Evolutionary conservation across 2,888 invertebrate species (phyloP).

Genomic region (Thysanoteuthis rhombus): DNA sequence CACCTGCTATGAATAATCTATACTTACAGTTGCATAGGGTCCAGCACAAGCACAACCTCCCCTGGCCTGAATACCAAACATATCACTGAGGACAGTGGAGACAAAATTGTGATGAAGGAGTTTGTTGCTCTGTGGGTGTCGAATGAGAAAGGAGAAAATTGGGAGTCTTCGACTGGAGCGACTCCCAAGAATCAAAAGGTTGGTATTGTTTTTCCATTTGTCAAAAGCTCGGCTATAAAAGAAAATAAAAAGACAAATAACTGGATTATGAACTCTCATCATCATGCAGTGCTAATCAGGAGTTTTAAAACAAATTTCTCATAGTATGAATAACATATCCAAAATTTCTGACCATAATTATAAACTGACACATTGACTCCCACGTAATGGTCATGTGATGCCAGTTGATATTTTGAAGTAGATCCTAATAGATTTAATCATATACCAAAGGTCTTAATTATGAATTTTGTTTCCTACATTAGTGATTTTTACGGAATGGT

Average conservation of each 20-base stretch:
- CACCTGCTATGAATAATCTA: neutral
- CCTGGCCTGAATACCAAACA: constrained; percentile 53
- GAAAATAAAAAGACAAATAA: neutral
- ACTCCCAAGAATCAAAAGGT: constrained; percentile 77
- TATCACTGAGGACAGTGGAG: constrained; percentile 47
- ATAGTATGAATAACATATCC: no score
- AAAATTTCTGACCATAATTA: no score
- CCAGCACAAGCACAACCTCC: constrained; percentile 57
- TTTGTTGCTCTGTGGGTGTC: constrained; percentile 74
- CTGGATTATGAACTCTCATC: no score
- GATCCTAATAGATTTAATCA: no score
- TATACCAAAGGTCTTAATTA: no score
- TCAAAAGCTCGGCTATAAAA: constrained; percentile 27
- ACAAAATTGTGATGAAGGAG: constrained; percentile 53
- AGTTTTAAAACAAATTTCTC: no score
- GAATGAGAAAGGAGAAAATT: constrained; percentile 84
- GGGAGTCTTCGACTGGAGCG: constrained; percentile 73
- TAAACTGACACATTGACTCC: no score
- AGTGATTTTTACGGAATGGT: no score
- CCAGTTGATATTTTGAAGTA: no score
- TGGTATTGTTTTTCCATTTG: constrained; percentile 40
- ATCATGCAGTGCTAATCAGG: no score
- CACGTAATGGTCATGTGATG: no score
- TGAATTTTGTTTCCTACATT: no score
- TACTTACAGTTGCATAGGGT: constrained; percentile 48